These are phyloP conservation scores for Hydropsyche tenuis DNA, from an alignment of 1,140 invertebrate species.

Conservation along the genomic window DNA sequence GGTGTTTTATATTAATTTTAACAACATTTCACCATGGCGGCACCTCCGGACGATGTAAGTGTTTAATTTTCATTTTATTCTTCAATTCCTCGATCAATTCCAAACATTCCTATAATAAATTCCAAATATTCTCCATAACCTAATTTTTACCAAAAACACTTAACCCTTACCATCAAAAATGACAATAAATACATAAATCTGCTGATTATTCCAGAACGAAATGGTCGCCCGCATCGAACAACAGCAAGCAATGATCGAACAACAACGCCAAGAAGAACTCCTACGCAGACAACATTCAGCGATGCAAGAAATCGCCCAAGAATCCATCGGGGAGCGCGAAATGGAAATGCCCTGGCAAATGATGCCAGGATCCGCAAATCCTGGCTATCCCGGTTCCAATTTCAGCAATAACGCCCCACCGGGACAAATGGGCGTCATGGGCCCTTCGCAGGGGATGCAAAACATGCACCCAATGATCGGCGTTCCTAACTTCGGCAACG, in stretches of 20 bases:
- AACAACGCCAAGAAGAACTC: slow-evolving; percentile 41
- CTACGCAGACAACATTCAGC: slow-evolving; percentile 41
- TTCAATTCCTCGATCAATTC: neutral
- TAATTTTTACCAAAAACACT: neutral
- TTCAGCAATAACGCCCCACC: slow-evolving; percentile 10
- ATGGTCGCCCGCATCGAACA: slow-evolving; percentile 44
- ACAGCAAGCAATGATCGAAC: slow-evolving; percentile 47
- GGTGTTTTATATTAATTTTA: neutral
- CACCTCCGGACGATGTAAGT: neutral
- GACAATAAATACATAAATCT: neutral
- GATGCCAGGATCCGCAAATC: slow-evolving; percentile 35
- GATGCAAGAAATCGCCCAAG: slow-evolving; percentile 40
- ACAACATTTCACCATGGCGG: neutral
- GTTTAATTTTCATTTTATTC: neutral
- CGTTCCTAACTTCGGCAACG: neutral
- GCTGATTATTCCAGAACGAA: slow-evolving; percentile 14
- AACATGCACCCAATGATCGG: neutral
- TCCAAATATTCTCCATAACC: neutral
- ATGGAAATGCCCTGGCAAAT: slow-evolving; percentile 49
- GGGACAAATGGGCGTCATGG: neutral
- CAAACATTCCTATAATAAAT: neutral
- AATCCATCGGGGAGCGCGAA: slow-evolving; percentile 49
- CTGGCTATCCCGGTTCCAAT: neutral
- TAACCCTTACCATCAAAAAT: neutral
- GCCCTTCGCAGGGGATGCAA: neutral